Evolutionary conservation across 2,888 invertebrate genomes (phyloP).

Genomic region (Parnassius glacialis): DNA sequence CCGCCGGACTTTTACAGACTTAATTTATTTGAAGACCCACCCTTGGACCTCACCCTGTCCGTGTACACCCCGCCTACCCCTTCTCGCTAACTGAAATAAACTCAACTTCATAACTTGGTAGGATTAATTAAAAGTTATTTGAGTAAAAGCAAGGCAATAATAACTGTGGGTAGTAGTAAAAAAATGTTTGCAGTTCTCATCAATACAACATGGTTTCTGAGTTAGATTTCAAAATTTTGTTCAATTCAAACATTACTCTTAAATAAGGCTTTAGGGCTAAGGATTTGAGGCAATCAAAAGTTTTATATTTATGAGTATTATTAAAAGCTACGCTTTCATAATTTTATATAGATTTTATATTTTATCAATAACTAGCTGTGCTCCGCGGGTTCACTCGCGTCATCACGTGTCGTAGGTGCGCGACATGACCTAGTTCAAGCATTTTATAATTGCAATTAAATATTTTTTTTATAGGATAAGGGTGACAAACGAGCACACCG

Average conservation of each 20-base stretch:
- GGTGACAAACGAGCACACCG: too few relatives aligned
- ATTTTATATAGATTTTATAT: too few relatives aligned
- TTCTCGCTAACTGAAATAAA: conserved; percentile 27
- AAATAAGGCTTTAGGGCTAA: conserved; percentile 7
- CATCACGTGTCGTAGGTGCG: too few relatives aligned
- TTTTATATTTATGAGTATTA: background rate
- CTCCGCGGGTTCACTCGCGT: too few relatives aligned
- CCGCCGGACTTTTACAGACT: conserved; percentile 24
- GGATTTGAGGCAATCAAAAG: background rate
- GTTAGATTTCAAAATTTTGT: background rate
- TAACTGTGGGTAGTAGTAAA: conserved; percentile 3
- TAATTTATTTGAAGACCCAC: conserved; percentile 21
- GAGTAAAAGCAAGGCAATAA: conserved; percentile 26
- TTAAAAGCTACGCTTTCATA: too few relatives aligned
- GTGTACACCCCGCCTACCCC: conserved; percentile 16
- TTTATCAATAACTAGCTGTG: too few relatives aligned
- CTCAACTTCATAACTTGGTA: conserved; percentile 34
- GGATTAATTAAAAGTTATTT: conserved; percentile 39
- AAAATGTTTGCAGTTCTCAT: conserved; percentile 9
- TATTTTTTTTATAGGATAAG: too few relatives aligned
- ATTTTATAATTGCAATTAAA: too few relatives aligned
- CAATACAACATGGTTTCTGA: background rate
- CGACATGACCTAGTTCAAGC: too few relatives aligned
- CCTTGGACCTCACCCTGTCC: conserved; percentile 1
- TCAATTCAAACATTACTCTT: conserved; percentile 1